Percentiles rank a stretch among this genome's conserved stretches.
phyloP scores from a whole-genome alignment of 2,797 vertebrate species.

The Channallabes apus region DNA sequence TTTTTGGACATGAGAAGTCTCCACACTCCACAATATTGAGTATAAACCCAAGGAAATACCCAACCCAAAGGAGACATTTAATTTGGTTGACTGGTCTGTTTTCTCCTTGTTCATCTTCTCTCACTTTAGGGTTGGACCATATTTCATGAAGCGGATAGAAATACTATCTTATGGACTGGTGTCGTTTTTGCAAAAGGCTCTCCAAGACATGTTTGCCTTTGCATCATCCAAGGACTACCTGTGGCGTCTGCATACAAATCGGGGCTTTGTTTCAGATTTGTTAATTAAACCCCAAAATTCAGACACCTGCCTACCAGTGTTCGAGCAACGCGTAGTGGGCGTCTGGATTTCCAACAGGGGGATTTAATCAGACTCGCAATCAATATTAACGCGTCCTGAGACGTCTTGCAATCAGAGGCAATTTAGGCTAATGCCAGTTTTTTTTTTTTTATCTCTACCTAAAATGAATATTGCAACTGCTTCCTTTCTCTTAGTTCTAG shows the following conservation, averaged over 20 bases:
- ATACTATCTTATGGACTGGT: neutral
- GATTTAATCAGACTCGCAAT: constrained; percentile 45
- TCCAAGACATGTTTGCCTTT: constrained; percentile 9
- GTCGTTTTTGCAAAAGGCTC: neutral
- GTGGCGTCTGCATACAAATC: constrained; percentile 42
- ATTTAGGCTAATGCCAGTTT: constrained; percentile 15
- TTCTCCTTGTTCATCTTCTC: neutral
- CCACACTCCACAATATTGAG: too few relatives aligned
- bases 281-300: constrained; percentile 45
- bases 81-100: neutral
- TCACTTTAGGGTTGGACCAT: neutral
- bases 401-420: constrained; percentile 32
- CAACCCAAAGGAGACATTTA: neutral
- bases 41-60: too few relatives aligned
- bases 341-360: constrained; percentile 28
- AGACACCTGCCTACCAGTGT: constrained; percentile 36
- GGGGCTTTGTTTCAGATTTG: constrained; percentile 32
- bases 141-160: neutral
- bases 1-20: too few relatives aligned
- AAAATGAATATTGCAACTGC: neutral
- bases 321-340: constrained; percentile 15
- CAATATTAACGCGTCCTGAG: constrained; percentile 25
- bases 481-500: neutral
- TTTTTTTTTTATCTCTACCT: neutral
- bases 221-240: constrained; percentile 22